Percentiles rank a stretch among this genome's conserved stretches.
phyloP scores from a whole-genome alignment of 1,140 invertebrate genomes.

The Melipona quadrifasciata region DNA sequence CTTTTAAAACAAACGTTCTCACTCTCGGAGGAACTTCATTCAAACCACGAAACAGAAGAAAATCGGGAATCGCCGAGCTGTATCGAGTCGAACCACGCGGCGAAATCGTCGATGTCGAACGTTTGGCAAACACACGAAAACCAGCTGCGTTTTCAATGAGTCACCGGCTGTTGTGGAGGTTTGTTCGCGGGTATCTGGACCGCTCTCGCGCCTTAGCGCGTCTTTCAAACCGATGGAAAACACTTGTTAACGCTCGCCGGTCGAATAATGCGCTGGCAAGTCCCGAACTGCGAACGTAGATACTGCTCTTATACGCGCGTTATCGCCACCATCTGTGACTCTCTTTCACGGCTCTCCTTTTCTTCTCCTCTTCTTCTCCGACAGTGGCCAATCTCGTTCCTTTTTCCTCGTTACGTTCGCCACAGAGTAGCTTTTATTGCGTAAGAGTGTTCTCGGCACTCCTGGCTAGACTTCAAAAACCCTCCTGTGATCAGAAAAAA shows the following conservation, averaged over 20 bases:
- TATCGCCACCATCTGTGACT: slow-evolving; percentile 60
- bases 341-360: slow-evolving; percentile 15
- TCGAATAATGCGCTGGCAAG: slow-evolving; percentile 78
- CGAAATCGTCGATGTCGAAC: slow-evolving; percentile 20
- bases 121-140: slow-evolving; percentile 43
- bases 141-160: slow-evolving; percentile 52
- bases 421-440: neutral
- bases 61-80: neutral
- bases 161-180: slow-evolving; percentile 28
- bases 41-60: neutral
- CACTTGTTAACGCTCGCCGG: slow-evolving; percentile 77
- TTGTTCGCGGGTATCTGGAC: slow-evolving; percentile 37
- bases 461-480: no score
- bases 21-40: neutral
- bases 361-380: neutral
- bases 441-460: neutral
- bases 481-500: no score
- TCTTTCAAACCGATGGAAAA: slow-evolving; percentile 75
- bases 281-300: slow-evolving; percentile 78
- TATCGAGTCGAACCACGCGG: slow-evolving; percentile 28
- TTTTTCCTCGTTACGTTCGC: no score
- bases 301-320: slow-evolving; percentile 78
- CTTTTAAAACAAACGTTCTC: neutral
- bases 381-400: neutral
- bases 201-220: slow-evolving; percentile 69